Base-by-base conservation (phyloP, 2,888 invertebrate genomes). In the Melanchra persicariae region DNA sequence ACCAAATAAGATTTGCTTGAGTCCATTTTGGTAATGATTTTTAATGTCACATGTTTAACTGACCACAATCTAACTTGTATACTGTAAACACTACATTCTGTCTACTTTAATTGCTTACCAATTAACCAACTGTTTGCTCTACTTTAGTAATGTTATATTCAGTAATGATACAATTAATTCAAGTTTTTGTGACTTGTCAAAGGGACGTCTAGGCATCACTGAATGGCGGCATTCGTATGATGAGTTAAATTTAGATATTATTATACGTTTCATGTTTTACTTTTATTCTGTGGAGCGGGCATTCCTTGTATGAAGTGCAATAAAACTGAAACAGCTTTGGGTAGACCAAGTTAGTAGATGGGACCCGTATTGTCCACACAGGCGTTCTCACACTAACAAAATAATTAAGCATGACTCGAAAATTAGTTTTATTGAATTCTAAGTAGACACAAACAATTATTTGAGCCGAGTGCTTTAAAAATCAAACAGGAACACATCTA, bases 401-500 rank as follows among this genome's bases (percentile, higher is more conserved):
- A 82, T 84, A 85, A 83, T 81, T 86, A 83, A 77, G 73, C 81
- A 77, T 76, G 75, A 77, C 83, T 79, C 76, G 80, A 79, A 80
- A 85, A 87, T 87, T 81, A 61, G 78, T 85, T 85, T 81, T 75
- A 80, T 86, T 79, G 82, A 72, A 77, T 80, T 79, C 64, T 81
- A 82, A 86, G 85, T 87, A 83, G 83, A 85, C 83, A 77, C 72
- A 86, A 87, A 81, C 85, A 86, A 85, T 87, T 87, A 84, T 82
- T 79, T 74, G 65, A 81, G 68, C 67, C 60, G 79, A 80, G 79
- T 81, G 77, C 74, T 82, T 84, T 82, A 70, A 78, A 83, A 85
- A 82, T 78, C 83, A 85, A 87, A 82, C 83, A 83, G 80, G 78
- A 80, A 81, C 73, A 70, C 62, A 70, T 79, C 76, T 84, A 74